phyloP scores from a whole-genome alignment of 30 jellyfish, hydroid and myxozoan species.

The Turritopsis rubra region DNA sequence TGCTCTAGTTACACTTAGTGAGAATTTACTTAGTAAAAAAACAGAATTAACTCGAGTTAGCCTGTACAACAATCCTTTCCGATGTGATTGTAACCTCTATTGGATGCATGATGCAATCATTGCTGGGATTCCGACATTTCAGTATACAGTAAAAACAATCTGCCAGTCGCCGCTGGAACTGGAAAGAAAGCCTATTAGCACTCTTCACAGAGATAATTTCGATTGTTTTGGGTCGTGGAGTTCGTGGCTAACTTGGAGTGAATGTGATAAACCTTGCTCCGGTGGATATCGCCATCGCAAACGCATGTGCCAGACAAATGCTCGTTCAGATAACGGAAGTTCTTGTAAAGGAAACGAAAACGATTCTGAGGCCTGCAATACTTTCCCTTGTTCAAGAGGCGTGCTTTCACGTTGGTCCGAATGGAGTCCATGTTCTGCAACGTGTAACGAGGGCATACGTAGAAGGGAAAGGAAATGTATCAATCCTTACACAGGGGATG shows the following conservation, averaged over 20 bases:
- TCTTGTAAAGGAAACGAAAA: conserved; percentile 63
- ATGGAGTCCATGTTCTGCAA: conserved; percentile 69
- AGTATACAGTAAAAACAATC: conserved; percentile 36
- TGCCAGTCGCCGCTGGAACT: conserved; percentile 53
- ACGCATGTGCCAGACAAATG: conserved; percentile 61
- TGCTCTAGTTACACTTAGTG: conserved; percentile 45
- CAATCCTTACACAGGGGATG: conserved; percentile 56
- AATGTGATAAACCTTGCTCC: conserved; percentile 81
- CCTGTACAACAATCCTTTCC: conserved; percentile 60
- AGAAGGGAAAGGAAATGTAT: conserved; percentile 61
- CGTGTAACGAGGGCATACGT: conserved; percentile 61
- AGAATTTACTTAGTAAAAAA: conserved; percentile 26
- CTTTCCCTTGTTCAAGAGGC: conserved; percentile 67
- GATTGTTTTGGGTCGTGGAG: conserved; percentile 76
- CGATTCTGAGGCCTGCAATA: conserved; percentile 59
- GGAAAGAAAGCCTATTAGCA: conserved; percentile 44
- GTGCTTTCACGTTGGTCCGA: conserved; percentile 72
- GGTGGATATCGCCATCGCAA: conserved; percentile 72
- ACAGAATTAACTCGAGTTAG: conserved; percentile 39
- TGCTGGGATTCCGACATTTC: conserved; percentile 24
- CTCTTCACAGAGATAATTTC: conserved; percentile 36
- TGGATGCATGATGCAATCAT: conserved; percentile 54
- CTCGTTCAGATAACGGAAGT: conserved; percentile 28
- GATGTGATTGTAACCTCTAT: conserved; percentile 66
- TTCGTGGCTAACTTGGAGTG: conserved; percentile 81